Conservation (phyloP, 2,113 vertebrate genomes). For the Lycaon pictus region DNA sequence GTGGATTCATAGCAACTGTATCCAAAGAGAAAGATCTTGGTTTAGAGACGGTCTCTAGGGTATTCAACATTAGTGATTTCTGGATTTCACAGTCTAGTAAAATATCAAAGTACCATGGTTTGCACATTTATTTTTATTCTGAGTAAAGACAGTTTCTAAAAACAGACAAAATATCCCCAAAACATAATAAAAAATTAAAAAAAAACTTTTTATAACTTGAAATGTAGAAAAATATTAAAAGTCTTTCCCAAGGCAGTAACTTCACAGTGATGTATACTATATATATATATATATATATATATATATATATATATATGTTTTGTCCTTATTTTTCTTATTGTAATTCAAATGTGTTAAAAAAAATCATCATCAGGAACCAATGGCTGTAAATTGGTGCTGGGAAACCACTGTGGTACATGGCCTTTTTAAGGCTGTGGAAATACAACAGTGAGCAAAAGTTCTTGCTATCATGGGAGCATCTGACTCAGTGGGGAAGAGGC, state of each 20-base stretch:
- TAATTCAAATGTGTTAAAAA: slow-evolving; percentile 8
- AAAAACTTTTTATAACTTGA: background rate
- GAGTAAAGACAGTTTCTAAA: slow-evolving; percentile 29
- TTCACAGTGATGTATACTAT: background rate
- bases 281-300: background rate
- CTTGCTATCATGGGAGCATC: background rate
- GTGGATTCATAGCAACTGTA: slow-evolving; percentile 36
- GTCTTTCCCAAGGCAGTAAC: background rate
- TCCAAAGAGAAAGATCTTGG: slow-evolving; percentile 46
- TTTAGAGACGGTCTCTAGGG: background rate
- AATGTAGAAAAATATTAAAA: background rate
- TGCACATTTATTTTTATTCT: slow-evolving; percentile 39
- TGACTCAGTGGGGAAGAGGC: background rate
- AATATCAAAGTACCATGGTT: background rate
- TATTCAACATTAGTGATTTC: slow-evolving; percentile 6
- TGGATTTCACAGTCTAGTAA: slow-evolving; percentile 21
- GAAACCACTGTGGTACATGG: background rate
- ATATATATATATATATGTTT: background rate
- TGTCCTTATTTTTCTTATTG: slow-evolving; percentile 31
- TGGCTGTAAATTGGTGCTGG: background rate
- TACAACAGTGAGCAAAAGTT: background rate
- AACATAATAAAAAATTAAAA: background rate
- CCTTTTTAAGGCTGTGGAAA: background rate
- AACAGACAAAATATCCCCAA: background rate
- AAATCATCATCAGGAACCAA: background rate